Conservation (phyloP, 2,113 vertebrate genomes). For the Vidua macroura region DNA sequence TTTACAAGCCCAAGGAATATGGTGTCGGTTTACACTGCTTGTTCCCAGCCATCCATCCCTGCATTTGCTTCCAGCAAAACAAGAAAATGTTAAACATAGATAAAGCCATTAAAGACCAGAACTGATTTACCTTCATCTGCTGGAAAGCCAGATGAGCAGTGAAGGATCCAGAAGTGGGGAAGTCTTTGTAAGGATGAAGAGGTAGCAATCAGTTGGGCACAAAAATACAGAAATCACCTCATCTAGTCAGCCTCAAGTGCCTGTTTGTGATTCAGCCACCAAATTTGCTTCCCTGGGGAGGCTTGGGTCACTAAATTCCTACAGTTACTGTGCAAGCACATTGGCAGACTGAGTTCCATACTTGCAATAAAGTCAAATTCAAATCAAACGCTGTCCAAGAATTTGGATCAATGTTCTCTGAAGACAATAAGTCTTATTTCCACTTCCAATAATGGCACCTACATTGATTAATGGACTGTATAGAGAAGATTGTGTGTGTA, state of each 20-base stretch:
- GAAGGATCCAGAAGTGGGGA: neutral
- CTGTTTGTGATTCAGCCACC: neutral
- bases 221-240: neutral
- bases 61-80: neutral
- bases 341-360: neutral
- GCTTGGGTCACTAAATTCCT: neutral
- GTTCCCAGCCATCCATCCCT: neutral
- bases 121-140: neutral
- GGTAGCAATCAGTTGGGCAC: neutral
- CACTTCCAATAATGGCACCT: neutral
- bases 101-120: neutral
- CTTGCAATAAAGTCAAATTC: neutral
- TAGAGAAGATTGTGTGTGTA: neutral
- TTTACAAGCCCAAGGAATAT: neutral
- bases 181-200: neutral
- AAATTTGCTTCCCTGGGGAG: neutral
- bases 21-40: neutral
- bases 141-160: neutral
- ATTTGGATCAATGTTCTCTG: neutral
- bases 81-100: neutral
- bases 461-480: neutral
- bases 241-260: neutral
- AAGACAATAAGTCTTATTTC: fast-evolving
- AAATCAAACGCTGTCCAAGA: neutral
- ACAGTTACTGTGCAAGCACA: neutral